Evolutionary conservation across 2,113 vertebrate species (phyloP).

Genomic region (Lophura nycthemera): DNA sequence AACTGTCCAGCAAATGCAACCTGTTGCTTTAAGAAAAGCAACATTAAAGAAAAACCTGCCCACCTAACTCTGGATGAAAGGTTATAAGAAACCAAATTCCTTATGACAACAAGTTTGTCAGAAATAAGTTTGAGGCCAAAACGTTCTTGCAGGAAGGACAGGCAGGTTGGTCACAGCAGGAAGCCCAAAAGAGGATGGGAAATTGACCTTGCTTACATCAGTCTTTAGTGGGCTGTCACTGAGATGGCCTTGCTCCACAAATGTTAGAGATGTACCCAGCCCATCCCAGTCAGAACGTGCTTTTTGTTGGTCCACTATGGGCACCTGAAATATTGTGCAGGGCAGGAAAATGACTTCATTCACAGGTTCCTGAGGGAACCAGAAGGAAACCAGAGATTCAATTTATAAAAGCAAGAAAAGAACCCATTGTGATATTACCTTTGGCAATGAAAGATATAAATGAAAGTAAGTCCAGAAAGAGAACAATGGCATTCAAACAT

Average conservation of each 20-base stretch:
- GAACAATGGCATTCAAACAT: neutral
- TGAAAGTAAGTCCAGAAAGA: neutral
- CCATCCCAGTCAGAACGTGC: too few relatives aligned
- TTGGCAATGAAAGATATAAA: neutral
- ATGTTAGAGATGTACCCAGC: too few relatives aligned
- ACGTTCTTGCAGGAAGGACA: too few relatives aligned
- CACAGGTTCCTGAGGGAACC: constrained; percentile 14
- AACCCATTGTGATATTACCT: neutral
- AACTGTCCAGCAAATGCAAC: neutral
- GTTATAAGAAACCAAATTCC: too few relatives aligned
- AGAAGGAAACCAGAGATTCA: neutral
- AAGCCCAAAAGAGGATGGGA: too few relatives aligned
- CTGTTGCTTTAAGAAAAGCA: neutral
- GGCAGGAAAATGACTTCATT: constrained; percentile 36
- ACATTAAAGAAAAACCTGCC: neutral
- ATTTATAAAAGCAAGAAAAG: neutral
- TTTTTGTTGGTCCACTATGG: too few relatives aligned
- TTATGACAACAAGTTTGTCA: too few relatives aligned
- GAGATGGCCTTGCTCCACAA: too few relatives aligned
- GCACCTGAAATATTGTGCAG: neutral
- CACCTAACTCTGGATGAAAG: neutral
- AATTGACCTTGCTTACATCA: too few relatives aligned
- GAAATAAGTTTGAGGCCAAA: too few relatives aligned
- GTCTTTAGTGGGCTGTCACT: too few relatives aligned
- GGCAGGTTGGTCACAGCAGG: too few relatives aligned